A percentile compares a stretch with the other conserved stretches of the same genome.
phyloP scores from a whole-genome alignment of 2,797 vertebrate genomes.

The Lithobates sylvaticus region DNA sequence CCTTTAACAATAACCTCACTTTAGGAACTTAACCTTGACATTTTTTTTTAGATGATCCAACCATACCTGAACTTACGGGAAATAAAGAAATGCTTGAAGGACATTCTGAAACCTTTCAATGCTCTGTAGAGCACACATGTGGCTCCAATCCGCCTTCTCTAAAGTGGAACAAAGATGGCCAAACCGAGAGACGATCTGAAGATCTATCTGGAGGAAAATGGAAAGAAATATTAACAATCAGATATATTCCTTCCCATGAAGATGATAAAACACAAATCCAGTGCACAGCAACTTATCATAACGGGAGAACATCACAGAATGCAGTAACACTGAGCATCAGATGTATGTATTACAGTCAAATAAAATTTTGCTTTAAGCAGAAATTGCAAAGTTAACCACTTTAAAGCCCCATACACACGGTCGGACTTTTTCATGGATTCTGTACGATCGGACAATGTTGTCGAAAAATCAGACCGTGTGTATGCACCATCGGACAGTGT shows the following conservation, averaged over 20 bases:
- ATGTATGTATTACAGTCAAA: slow-evolving; percentile 16
- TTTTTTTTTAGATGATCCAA: background rate
- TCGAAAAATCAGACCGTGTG: too few species aligned
- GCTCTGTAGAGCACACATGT: slow-evolving; percentile 9
- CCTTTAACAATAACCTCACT: background rate
- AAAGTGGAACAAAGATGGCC: background rate
- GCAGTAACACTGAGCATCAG: background rate
- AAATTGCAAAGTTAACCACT: too few species aligned
- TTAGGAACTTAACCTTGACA: too few species aligned
- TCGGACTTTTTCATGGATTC: too few species aligned
- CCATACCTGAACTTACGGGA: too few species aligned
- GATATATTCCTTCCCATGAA: background rate
- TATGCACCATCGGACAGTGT: too few species aligned
- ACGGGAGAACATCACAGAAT: background rate
- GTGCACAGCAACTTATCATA: slow-evolving; percentile 8
- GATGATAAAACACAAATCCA: background rate
- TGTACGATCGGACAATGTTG: too few species aligned
- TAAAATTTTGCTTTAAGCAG: background rate
- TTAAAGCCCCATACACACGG: too few species aligned
- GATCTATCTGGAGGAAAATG: background rate
- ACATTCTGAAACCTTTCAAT: background rate
- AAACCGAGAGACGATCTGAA: background rate
- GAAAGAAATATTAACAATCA: slow-evolving; percentile 7
- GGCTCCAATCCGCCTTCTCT: slow-evolving; percentile 4
- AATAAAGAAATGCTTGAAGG: background rate